Evolutionary conservation across 2,797 vertebrate species (phyloP), one percentile per base, ranked within the genome.

Genomic region (Euphonia xanthogaster): DNA sequence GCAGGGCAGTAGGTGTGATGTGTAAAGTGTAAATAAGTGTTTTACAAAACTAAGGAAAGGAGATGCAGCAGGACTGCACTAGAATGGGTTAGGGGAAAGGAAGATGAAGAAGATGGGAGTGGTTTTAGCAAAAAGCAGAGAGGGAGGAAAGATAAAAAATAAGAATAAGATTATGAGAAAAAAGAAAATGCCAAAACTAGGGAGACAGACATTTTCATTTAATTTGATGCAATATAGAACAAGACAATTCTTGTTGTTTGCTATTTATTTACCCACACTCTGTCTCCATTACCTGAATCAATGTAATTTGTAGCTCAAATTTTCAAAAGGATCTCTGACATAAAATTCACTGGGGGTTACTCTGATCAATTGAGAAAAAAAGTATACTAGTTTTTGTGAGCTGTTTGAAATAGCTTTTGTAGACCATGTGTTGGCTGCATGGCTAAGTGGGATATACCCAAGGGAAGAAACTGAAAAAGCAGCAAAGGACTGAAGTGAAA

Each of bases 1-100:
- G 27, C 0, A 0, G 24, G 14, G 18, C 22, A 81, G 23, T 3
- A 84, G 9, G 8, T 13, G 30, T n/a, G 25, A 9, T 27, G 10
- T 37, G 10, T n/a, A 16, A 83, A 77, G 37, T 31, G 13, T 42
- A 44, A 73, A 25, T 44, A 33, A 79, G 14, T 31, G 23, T 61
- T 91, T 42, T 68, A 74, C 12, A n/a, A 14, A 76, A 66, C 21
- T 21, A 51, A 87, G 37, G 39, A 70, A 73, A 80, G 20, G 12
- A 71, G 17, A 63, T 11, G 21, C 22, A 54, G 12, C 28, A 82
- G 37, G 18, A 45, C 4, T 57, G 23, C 28, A 23, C 40, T 57
- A 7, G n/a, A 39, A 42, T 0, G 0, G 50, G 6, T 48, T 40
- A 22, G 7, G 9, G 48, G 11, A 30, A 67, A 60, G 18, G 22